Percentiles rank a stretch among this genome's conserved stretches.
Conservation (phyloP, 2,797 vertebrate species). For the Crypturellus tataupa region DNA sequence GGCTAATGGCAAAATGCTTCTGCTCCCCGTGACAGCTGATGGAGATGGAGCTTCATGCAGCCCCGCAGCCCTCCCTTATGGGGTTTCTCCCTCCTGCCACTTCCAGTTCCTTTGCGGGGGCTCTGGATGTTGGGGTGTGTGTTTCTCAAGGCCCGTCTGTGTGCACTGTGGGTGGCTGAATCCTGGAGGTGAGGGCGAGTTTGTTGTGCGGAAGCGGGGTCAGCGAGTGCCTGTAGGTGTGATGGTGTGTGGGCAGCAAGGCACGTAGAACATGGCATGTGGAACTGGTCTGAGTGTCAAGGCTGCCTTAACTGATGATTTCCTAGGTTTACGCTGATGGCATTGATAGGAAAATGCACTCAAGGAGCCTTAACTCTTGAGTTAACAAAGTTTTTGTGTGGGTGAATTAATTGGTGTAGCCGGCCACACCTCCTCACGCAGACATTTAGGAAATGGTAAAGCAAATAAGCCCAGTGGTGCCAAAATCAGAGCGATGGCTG, state of each 20-base stretch:
- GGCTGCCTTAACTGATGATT: neutral
- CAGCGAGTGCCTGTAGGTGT: neutral
- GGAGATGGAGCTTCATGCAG: neutral
- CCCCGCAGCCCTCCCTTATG: no score
- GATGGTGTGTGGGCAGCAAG: accelerated
- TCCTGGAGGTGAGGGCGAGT: neutral
- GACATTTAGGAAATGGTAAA: slow-evolving; percentile 25
- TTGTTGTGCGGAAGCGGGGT: neutral
- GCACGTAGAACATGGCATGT: accelerated
- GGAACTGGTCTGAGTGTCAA: neutral
- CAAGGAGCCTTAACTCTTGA: neutral
- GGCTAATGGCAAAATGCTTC: accelerated
- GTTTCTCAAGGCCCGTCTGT: neutral
- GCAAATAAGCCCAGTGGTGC: slow-evolving; percentile 12
- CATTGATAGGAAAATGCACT: neutral
- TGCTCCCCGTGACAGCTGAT: neutral
- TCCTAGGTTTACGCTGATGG: neutral
- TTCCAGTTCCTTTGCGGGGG: neutral
- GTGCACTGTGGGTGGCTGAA: neutral
- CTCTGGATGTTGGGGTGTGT: neutral
- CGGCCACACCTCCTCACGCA: neutral
- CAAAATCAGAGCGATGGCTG: slow-evolving; percentile 18
- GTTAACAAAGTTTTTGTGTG: neutral
- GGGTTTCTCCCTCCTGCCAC: neutral
- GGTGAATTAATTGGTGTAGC: neutral